Conservation (phyloP, 30 jellyfish, hydroid and myxozoan species). For the Calvadosia cruxmelitensis region DNA sequence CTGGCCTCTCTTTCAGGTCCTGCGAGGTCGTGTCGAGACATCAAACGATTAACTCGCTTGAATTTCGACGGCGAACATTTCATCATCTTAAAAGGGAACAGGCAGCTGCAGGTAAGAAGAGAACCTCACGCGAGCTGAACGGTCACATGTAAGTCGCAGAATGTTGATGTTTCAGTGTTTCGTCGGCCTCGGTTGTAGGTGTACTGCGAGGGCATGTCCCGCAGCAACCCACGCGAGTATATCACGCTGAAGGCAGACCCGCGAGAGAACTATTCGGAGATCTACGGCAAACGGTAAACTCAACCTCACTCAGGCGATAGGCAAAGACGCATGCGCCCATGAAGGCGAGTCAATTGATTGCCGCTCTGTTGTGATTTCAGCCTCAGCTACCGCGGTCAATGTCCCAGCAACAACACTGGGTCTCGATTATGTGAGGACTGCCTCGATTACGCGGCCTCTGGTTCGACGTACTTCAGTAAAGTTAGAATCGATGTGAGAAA, state of each 20-base stretch:
- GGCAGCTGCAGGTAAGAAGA: background rate
- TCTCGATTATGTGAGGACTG: slow-evolving; percentile 53
- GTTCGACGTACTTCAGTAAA: slow-evolving; percentile 83
- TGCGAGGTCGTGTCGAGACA: slow-evolving; percentile 72
- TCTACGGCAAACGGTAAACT: slow-evolving; percentile 73
- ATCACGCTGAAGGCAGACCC: slow-evolving; percentile 63
- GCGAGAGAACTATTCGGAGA: slow-evolving; percentile 72
- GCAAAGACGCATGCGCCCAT: no score
- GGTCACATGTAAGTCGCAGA: no score
- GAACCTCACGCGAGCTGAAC: background rate
- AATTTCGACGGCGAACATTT: slow-evolving; percentile 76
- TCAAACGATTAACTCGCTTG: slow-evolving; percentile 36
- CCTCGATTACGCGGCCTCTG: slow-evolving; percentile 90
- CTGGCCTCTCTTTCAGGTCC: slow-evolving; percentile 84
- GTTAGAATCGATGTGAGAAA: slow-evolving; percentile 68
- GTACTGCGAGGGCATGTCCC: slow-evolving; percentile 74
- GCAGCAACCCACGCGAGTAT: slow-evolving; percentile 79
- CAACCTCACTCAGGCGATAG: no score
- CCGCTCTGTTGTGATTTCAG: slow-evolving; percentile 9
- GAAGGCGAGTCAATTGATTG: no score
- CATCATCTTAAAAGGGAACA: background rate
- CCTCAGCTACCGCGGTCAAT: slow-evolving; percentile 30
- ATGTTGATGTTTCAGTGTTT: background rate
- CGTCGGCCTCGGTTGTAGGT: slow-evolving; percentile 14
- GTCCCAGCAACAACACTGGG: slow-evolving; percentile 79